Evolutionary conservation across 1,140 invertebrate species (phyloP), one percentile per base, ranked within the genome.

Genomic region (Pseudoatta argentina): DNA sequence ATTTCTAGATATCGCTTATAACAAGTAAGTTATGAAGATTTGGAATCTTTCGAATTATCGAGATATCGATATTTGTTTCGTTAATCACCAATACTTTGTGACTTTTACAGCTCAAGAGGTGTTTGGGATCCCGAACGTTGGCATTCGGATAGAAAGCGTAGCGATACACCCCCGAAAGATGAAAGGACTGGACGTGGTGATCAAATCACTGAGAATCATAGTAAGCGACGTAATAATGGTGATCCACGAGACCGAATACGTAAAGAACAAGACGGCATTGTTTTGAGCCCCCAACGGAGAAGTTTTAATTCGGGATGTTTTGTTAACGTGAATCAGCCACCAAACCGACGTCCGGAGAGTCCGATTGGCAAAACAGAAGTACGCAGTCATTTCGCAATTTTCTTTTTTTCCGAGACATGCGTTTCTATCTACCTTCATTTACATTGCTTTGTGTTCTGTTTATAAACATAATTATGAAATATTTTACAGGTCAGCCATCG

Each of bases 241-340:
- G 97, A 98, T 94, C 97, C 97, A 1, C 96, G 97, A 55, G 97
- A 98, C 92, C 96, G 97, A 55, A 96, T 98, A 64, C 97, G 97
- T 63, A 97, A 98, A 92, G 98, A 98, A 92, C 97, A 97, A 92
- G 97, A 98, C 93, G 97, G 97, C 21, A 98, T 98, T 86, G 97
- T 98, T 64, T 94, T 98, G 72, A 97, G 97, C 92, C 98, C 98
- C 61, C 98, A 98, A 92, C 96, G 98, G 8, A 96, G 97, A 59
- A 97, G 97, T 93, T 98, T 98, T 95, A 97, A 97, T 87, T 97
- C 97, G 16, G 98, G 98, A 69, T 98, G 98, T 94, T 97, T 96
- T 85, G 97, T 97, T 39, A 96, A 96, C 93, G 71, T 95, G 88
- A 87, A 75, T 91, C 95, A 96, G 27, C 92, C 95, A 51, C 91